Evolutionary conservation across 2,888 invertebrate genomes (phyloP).

Genomic region (Rugalucina vietnamica): DNA sequence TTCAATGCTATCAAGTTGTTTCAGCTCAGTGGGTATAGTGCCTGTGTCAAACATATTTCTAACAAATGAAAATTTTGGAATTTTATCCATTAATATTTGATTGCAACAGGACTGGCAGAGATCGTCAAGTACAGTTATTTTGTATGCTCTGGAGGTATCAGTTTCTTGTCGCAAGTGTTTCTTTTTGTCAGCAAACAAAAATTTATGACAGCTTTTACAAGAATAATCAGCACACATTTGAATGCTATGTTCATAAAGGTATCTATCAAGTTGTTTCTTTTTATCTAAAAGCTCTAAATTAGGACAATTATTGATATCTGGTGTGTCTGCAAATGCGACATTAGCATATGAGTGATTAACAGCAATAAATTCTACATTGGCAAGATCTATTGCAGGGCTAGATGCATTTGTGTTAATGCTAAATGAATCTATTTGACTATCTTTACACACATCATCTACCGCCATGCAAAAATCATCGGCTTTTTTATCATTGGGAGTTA

Average conservation of each 20-base stretch:
- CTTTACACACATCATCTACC: neutral
- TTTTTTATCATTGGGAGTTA: neutral
- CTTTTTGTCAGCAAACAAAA: no score
- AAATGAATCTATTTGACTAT: neutral
- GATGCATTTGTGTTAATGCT: neutral
- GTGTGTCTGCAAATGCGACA: no score
- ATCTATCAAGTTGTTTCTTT: no score
- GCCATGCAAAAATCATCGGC: neutral
- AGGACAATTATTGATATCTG: no score
- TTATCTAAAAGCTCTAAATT: no score
- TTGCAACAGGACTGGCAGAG: constrained; percentile 11
- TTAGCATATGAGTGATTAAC: neutral
- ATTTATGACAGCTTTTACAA: no score
- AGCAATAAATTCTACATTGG: neutral
- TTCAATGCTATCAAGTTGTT: constrained; percentile 18
- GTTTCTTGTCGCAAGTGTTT: no score
- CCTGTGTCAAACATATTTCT: constrained; percentile 33
- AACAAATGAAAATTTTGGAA: constrained; percentile 20
- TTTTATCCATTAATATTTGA: neutral
- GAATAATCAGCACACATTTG: no score
- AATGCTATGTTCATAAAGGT: no score
- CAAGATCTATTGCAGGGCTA: neutral
- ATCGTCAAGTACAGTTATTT: no score
- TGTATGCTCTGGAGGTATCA: no score
- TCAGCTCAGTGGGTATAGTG: constrained; percentile 15